Conservation (phyloP, 2,888 invertebrate genomes). For the Metalampra italica region DNA sequence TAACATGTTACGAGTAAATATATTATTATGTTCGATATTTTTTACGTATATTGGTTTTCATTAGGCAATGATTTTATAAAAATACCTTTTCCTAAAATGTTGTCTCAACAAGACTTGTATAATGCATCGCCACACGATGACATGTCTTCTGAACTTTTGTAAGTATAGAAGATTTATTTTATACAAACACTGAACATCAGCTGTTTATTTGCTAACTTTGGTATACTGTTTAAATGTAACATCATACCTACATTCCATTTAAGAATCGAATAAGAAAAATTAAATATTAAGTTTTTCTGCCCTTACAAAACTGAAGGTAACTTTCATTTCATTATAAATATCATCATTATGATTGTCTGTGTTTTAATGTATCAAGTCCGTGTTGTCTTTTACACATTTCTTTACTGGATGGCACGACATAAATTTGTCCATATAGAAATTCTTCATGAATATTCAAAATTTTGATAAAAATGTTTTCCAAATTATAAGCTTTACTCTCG, state of each 20-base stretch:
- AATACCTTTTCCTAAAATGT: slow-evolving; percentile 63
- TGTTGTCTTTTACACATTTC: slow-evolving; percentile 45
- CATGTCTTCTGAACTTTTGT: slow-evolving; percentile 10
- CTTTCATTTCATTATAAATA: slow-evolving; percentile 65
- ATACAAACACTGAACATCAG: slow-evolving; percentile 41
- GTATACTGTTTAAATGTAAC: slow-evolving; percentile 72
- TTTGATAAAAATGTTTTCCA: slow-evolving; percentile 44
- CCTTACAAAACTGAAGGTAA: slow-evolving; percentile 68
- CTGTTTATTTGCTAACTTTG: slow-evolving; percentile 75
- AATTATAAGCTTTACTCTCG: slow-evolving; percentile 64
- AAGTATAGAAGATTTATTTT: slow-evolving; percentile 3
- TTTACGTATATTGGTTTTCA: slow-evolving; percentile 76
- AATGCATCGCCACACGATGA: slow-evolving; percentile 28
- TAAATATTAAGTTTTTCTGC: slow-evolving; percentile 40
- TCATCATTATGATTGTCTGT: slow-evolving; percentile 31
- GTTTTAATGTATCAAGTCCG: slow-evolving; percentile 42
- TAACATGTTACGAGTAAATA: slow-evolving; percentile 71
- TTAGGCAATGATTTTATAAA: slow-evolving; percentile 75
- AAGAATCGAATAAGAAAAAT: slow-evolving; percentile 49
- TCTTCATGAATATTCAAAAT: slow-evolving; percentile 49
- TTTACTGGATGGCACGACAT: slow-evolving; percentile 51
- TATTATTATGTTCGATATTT: slow-evolving; percentile 59
- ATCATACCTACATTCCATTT: slow-evolving; percentile 48
- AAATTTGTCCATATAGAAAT: slow-evolving; percentile 42
- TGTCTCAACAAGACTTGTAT: slow-evolving; percentile 37